A percentile compares a stretch with the other conserved stretches of the same genome.
phyloP scores from a whole-genome alignment of 2,113 vertebrate genomes.

The Ophiodon elongatus region DNA sequence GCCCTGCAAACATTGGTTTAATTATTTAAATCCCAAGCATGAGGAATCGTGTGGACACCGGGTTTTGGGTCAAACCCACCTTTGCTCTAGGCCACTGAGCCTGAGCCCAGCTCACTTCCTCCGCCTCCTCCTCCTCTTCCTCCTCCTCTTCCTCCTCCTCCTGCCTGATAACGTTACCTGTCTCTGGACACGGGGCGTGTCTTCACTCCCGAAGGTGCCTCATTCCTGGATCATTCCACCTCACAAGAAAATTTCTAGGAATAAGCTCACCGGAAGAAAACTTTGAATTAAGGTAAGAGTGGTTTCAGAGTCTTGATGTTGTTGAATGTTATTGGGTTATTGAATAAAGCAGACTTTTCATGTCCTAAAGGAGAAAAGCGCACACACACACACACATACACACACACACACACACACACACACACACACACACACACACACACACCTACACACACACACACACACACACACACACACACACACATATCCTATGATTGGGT shows the following conservation, averaged over 20 bases:
- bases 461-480: no score
- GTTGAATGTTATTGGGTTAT: neutral
- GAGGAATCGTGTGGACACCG: neutral
- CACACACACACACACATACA: neutral
- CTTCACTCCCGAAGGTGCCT: neutral
- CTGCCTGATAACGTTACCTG: conserved; percentile 49
- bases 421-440: no score
- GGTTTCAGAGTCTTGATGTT: neutral
- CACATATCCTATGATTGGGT: neutral
- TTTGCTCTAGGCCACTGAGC: no score
- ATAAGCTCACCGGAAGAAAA: conserved; percentile 6
- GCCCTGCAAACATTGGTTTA: neutral
- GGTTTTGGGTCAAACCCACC: neutral
- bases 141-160: neutral
- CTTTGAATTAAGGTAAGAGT: conserved; percentile 55
- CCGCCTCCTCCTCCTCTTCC: neutral
- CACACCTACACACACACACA: neutral
- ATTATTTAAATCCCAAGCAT: neutral
- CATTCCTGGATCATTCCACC: conserved; percentile 19
- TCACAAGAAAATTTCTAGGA: conserved; percentile 22
- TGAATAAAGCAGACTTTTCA: neutral
- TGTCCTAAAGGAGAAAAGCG: neutral
- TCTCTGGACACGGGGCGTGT: conserved; percentile 56
- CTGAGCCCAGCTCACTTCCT: neutral
- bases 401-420: no score